These are phyloP conservation scores for Hydropsyche betteni DNA, from an alignment of 2,888 invertebrate species.

Conservation along the genomic window DNA sequence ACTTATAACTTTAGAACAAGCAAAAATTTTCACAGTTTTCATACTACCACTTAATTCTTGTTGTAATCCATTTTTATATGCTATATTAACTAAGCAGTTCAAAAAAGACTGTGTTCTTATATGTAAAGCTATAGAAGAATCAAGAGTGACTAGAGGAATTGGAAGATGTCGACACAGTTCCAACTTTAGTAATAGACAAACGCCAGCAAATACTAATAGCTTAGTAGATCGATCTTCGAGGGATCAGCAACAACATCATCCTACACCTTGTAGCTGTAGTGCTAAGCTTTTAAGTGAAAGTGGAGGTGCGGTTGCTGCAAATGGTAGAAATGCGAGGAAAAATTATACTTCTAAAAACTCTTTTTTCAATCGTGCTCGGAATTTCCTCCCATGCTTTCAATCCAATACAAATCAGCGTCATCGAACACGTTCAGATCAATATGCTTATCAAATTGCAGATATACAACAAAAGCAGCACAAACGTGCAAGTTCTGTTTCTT, in stretches of 20 bases:
- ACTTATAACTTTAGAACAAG: constrained; percentile 91
- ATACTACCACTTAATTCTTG: constrained; percentile 95
- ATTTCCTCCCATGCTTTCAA: constrained; percentile 57
- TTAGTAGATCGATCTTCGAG: constrained; percentile 81
- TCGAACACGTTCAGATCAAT: constrained; percentile 68
- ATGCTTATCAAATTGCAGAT: constrained; percentile 79
- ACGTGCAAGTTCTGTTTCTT: constrained; percentile 83
- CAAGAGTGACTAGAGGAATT: constrained; percentile 86
- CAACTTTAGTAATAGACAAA: constrained; percentile 88
- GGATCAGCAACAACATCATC: constrained; percentile 71
- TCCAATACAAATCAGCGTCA: constrained; percentile 44
- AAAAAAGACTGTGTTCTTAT: constrained; percentile 96
- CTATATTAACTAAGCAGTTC: constrained; percentile 96
- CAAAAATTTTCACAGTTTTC: constrained; percentile 96
- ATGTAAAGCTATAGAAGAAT: constrained; percentile 95
- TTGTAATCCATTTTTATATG: constrained; percentile 97
- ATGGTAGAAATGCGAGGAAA: constrained; percentile 54
- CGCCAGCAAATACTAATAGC: constrained; percentile 87
- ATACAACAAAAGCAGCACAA: constrained; percentile 79
- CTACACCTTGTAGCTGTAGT: constrained; percentile 69
- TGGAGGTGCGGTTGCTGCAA: constrained; percentile 57
- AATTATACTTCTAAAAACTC: constrained; percentile 48
- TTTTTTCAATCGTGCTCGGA: constrained; percentile 58
- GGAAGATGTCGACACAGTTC: constrained; percentile 86
- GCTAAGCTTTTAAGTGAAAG: constrained; percentile 66